Evolutionary conservation across 2,888 invertebrate species (phyloP), one percentile per base, ranked within the genome.

Genomic region (Apeira syringaria): DNA sequence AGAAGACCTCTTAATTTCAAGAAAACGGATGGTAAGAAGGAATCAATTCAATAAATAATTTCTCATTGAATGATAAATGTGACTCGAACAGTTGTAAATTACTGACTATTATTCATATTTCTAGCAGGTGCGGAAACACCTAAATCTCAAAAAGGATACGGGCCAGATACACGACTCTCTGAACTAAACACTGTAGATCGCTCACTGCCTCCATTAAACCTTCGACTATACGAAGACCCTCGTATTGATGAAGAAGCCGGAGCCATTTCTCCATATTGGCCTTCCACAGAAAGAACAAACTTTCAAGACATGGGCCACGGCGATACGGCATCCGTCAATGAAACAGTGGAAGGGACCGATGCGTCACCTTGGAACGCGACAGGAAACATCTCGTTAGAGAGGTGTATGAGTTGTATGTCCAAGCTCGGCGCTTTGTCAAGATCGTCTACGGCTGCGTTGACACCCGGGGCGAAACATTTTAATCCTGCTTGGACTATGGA

Each of bases 321-420:
- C 0, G 83, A 83, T 36, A 77, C 83, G 3, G 74, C 67, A 6
- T 82, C 83, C 0, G 83, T 83, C 0, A 72, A 72, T 35, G 81
- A 77, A 30, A 65, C 61, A 0, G 48, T 55, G 1, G 74, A 66
- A 11, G 69, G 72, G 1, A 50, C 58, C 0, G 77, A 72, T 2
- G 51, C 56, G 56, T 80, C 56, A 56, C 71, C 78, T 7, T 32
- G 37, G 43, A 36, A 59, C 6, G 66, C 66, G 1, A 56, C 57
- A 86, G 91, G 92, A 76, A 91, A 52, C 31, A 79, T 81, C 9
- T 72, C 79, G 20, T 67, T 93, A 5, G 93, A 92, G 61, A 80
- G 94, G 30, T 95, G 95, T 71, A 92, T 93, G 82, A 95, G 95
- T 69, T 95, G 95, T 73, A 95, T 95, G 68, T 94, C 95, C 46